Conservation (phyloP, 2,888 invertebrate genomes). For the Stomorhina lunata region DNA sequence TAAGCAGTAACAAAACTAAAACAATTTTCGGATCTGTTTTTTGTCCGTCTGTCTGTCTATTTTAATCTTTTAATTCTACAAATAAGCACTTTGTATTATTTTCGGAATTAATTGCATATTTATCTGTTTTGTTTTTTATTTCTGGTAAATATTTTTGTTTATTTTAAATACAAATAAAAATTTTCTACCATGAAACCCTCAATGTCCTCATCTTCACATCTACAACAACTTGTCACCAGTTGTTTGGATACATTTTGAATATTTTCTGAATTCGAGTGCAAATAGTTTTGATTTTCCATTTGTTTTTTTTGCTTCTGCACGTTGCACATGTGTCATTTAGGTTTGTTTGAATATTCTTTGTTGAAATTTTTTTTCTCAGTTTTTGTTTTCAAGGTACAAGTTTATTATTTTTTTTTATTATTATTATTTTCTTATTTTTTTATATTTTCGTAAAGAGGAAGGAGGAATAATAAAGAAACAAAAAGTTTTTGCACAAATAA, state of each 20-base stretch:
- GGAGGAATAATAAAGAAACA: background rate
- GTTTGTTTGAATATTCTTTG: constrained; percentile 14
- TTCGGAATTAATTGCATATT: constrained; percentile 15
- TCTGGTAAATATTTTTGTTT: constrained; percentile 22
- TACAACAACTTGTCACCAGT: constrained; percentile 51
- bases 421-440: too few species aligned
- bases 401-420: constrained; percentile 32
- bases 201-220: constrained; percentile 16
- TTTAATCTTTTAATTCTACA: constrained; percentile 27
- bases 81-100: background rate
- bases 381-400: constrained; percentile 43
- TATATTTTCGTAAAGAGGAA: too few species aligned
- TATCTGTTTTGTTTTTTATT: constrained; percentile 18
- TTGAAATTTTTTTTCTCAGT: constrained; percentile 37
- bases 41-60: background rate
- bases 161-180: constrained; percentile 32
- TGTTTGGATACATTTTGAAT: constrained; percentile 38
- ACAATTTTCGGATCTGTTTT: constrained; percentile 27
- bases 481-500: constrained; percentile 43
- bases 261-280: constrained; percentile 29
- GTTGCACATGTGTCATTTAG: constrained; percentile 46
- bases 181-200: constrained; percentile 40
- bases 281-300: too few species aligned
- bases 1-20: background rate
- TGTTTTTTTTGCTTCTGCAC: constrained; percentile 16